Evolutionary conservation across 2,113 vertebrate species (phyloP).

Genomic region (Gallinago jamesoni): DNA sequence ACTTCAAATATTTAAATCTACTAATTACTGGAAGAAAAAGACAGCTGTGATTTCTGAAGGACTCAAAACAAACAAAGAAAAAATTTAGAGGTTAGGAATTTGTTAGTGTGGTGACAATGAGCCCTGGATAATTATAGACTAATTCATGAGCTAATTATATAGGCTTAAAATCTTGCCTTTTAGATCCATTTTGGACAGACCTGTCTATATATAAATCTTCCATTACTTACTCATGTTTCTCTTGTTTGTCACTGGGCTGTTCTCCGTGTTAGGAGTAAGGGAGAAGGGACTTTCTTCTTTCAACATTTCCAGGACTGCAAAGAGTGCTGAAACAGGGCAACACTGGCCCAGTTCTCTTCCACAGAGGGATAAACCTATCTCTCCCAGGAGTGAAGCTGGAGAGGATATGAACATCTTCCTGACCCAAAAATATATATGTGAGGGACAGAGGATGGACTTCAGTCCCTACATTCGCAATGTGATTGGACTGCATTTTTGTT

Average conservation of each 20-base stretch:
- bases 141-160: not conserved
- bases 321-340: not conserved
- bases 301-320: not conserved
- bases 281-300: not conserved
- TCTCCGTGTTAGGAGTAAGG: rapidly evolving
- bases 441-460: not conserved
- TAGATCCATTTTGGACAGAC: not conserved
- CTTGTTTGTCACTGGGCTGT: not conserved
- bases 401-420: not conserved
- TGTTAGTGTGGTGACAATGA: not conserved
- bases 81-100: not conserved
- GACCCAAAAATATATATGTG: not conserved
- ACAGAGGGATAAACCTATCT: not conserved
- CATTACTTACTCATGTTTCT: not conserved
- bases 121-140: not conserved
- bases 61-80: not conserved
- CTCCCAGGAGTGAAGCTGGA: not conserved
- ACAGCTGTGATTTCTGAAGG: not conserved
- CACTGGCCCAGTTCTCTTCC: not conserved
- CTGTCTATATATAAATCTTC: not conserved
- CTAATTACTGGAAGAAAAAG: constrained; percentile 1
- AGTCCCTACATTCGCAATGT: not conserved
- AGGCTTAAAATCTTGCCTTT: not conserved
- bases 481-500: not conserved
- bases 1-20: constrained; percentile 34